These are phyloP conservation scores for Ochropleura plecta DNA, from an alignment of 2,888 invertebrate genomes.

Conservation along the genomic window DNA sequence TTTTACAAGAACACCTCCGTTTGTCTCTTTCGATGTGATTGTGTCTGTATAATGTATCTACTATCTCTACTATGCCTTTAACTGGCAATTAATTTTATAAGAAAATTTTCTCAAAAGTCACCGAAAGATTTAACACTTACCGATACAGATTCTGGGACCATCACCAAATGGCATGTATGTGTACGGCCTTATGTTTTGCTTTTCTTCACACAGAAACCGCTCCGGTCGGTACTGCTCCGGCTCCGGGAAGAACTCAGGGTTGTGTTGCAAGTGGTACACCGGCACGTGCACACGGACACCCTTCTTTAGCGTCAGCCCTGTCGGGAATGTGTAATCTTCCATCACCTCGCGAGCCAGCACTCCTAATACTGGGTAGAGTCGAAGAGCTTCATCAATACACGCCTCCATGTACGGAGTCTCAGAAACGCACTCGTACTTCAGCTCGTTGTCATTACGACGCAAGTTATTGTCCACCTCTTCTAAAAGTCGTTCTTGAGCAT, in stretches of 20 bases:
- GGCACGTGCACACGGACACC: constrained; percentile 81
- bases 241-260: constrained; percentile 78
- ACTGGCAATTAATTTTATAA: too few relatives aligned
- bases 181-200: constrained; percentile 73
- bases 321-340: constrained; percentile 77
- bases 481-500: constrained; percentile 68
- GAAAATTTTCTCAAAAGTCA: too few relatives aligned
- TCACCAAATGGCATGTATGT: constrained; percentile 84
- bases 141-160: constrained; percentile 82
- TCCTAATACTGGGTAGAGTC: constrained; percentile 80
- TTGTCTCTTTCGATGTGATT: not conserved
- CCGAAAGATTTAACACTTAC: constrained; percentile 68
- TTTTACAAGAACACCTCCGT: too few relatives aligned
- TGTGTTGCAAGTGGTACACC: constrained; percentile 75
- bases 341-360: constrained; percentile 77
- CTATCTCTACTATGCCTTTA: too few relatives aligned
- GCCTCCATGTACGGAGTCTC: constrained; percentile 75
- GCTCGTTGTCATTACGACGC: constrained; percentile 64
- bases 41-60: too few relatives aligned
- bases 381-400: constrained; percentile 76
- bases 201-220: constrained; percentile 76
- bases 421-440: constrained; percentile 71
- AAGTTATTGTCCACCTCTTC: constrained; percentile 75
- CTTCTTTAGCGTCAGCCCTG: constrained; percentile 75
- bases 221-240: constrained; percentile 79